These are phyloP conservation scores for Protaetia brevitarsis DNA, from an alignment of 1,140 invertebrate species.

Conservation along the genomic window DNA sequence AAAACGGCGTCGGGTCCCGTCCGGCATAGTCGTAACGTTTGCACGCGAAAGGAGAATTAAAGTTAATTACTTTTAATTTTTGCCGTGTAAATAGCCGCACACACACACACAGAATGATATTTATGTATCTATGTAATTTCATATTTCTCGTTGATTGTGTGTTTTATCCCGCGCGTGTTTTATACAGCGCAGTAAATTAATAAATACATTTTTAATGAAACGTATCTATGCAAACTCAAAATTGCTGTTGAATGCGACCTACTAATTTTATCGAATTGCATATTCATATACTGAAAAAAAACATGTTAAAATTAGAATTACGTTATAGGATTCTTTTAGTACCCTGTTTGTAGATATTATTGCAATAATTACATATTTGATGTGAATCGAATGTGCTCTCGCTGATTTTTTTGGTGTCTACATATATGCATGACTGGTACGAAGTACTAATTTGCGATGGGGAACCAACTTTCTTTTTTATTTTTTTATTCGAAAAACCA, in stretches of 20 bases:
- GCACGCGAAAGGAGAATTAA: conserved; percentile 7
- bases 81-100: neutral
- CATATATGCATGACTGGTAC: too few relatives aligned
- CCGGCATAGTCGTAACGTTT: neutral
- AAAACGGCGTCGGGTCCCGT: neutral
- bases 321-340: neutral
- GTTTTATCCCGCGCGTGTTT: neutral
- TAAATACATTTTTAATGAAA: neutral
- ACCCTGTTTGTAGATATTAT: too few relatives aligned
- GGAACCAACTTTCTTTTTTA: too few relatives aligned
- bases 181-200: neutral
- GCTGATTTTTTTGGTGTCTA: too few relatives aligned
- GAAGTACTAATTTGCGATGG: too few relatives aligned
- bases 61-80: conserved; percentile 14
- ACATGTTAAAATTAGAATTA: neutral
- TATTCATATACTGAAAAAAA: conserved; percentile 3
- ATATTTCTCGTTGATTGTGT: too few relatives aligned
- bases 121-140: too few relatives aligned
- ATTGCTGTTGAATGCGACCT: neutral
- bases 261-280: neutral
- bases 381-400: too few relatives aligned
- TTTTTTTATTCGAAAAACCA: too few relatives aligned
- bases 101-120: neutral
- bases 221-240: neutral
- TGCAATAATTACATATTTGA: too few relatives aligned